Base-by-base conservation (phyloP, 2,113 vertebrate species). In the Colaptes auratus region DNA sequence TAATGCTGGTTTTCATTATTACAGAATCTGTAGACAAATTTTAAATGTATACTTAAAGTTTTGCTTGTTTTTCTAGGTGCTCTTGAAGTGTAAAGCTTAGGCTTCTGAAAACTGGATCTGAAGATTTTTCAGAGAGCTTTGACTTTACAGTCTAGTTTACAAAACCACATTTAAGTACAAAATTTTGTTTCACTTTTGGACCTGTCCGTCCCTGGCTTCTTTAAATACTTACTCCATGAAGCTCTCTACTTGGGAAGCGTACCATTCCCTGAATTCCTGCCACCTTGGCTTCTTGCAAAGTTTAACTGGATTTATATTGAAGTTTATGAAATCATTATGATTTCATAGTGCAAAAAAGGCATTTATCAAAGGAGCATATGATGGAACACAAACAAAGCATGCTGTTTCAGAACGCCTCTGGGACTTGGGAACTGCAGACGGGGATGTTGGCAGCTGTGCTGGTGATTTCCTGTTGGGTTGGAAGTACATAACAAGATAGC, bases 291-390 rank as follows among this genome's bases (percentile, higher is more conserved):
- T 65, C 76, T 44, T 65, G 20, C 12, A 78, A 82, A 72, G 31
- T 75, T 83, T 61, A 78, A 6, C 48, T 72, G 48, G 80, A 25
- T 91, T 95, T 11, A 21, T 48, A 35, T 30, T 27, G 56, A 67
- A 60, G 44, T 67, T 96, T 75, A 53, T 86, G 12, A 92, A 84
- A 72, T 58, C 27, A 50, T 90, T 71, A 58, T 19, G 53, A 53
- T 87, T 95, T 72, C 50, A 65, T 66, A 42, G 77, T 9, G 44
- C 48, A 89, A 58, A 74, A 58, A 71, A 42, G 30, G 21, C 15
- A 39, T 65, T 86, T 74, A 50, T 88, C 79, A 86, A 58, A 59
- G 3, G 10, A 89, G 11, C 20, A 39, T 65, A 78, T 59, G 76
- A 90, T n/a, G n/a, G 65, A 60, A 72, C 76, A 15, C 30, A 88